Percentiles rank a stretch among this genome's conserved stretches.
Conservation (phyloP, 1,140 invertebrate species). For the Palaemon carinicauda region DNA sequence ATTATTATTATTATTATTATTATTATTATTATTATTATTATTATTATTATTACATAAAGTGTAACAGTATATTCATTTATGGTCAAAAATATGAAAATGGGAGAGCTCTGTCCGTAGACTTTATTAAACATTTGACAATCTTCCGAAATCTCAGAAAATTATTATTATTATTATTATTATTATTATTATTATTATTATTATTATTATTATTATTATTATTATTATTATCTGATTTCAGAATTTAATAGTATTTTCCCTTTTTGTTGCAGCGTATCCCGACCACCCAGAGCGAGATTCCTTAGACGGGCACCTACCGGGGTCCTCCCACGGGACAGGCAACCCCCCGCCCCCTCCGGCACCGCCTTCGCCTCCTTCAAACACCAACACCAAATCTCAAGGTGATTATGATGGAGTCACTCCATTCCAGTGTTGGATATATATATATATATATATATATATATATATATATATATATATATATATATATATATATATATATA, state of each 20-base stretch:
- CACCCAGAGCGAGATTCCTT: constrained; percentile 69
- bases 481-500: no score
- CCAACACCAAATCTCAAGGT: constrained; percentile 36
- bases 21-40: no score
- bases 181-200: no score
- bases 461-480: not conserved
- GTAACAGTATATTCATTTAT: no score
- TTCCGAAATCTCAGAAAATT: no score
- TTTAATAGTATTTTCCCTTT: not conserved
- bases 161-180: no score
- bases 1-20: no score
- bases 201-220: not conserved
- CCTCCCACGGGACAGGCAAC: constrained; percentile 63
- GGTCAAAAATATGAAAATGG: no score
- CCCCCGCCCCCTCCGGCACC: constrained; percentile 57
- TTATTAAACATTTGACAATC: no score
- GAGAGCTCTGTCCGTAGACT: no score
- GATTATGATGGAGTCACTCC: not conserved
- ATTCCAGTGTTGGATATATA: not conserved
- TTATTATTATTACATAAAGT: no score
- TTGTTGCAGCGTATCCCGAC: constrained; percentile 66
- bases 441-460: no score
- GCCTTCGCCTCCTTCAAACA: constrained; percentile 34
- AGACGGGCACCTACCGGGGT: constrained; percentile 65
- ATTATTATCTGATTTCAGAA: not conserved